Conservation (phyloP, 92 coral and sea anemone genomes). For the Actinostola sp. region DNA sequence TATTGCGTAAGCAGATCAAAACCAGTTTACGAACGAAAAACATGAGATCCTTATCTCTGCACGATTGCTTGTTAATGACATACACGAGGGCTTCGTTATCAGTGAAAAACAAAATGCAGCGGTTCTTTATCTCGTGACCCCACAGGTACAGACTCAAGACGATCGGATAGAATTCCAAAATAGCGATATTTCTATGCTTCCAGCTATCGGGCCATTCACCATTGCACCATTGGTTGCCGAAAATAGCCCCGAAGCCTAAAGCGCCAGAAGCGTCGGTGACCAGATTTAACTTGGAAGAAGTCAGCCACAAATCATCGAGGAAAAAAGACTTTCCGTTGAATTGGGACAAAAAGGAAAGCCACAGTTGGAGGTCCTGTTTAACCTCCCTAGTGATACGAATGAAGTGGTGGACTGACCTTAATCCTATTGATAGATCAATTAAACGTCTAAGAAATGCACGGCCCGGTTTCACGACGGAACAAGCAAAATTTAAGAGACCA, state of each 20-base stretch:
- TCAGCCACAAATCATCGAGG: slow-evolving; percentile 25
- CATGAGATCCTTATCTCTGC: slow-evolving; percentile 57
- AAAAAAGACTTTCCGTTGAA: slow-evolving; percentile 47
- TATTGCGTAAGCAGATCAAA: slow-evolving; percentile 35
- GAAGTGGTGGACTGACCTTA: slow-evolving; percentile 6
- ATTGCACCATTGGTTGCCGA: slow-evolving; percentile 38
- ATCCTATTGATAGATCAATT: slow-evolving; percentile 39
- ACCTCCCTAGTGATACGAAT: slow-evolving; percentile 41
- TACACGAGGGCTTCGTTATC: slow-evolving; percentile 69
- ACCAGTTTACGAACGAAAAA: slow-evolving; percentile 58
- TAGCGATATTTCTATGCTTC: slow-evolving; percentile 26
- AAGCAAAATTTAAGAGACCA: slow-evolving; percentile 16
- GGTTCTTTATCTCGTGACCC: slow-evolving; percentile 45
- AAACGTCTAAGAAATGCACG: slow-evolving; percentile 35
- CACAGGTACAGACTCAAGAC: slow-evolving; percentile 36
- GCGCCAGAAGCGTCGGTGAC: slow-evolving; percentile 40
- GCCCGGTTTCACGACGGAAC: slow-evolving; percentile 11
- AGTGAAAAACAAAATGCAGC: slow-evolving; percentile 47
- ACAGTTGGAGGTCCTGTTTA: slow-evolving; percentile 36
- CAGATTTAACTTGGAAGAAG: slow-evolving; percentile 18
- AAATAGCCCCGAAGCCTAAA: slow-evolving; percentile 44
- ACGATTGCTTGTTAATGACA: slow-evolving; percentile 65
- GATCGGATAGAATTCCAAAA: slow-evolving; percentile 43
- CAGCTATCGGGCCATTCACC: slow-evolving; percentile 35
- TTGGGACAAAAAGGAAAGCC: slow-evolving; percentile 38